Conservation (phyloP, 2,113 vertebrate genomes). For the Sardina pilchardus region DNA sequence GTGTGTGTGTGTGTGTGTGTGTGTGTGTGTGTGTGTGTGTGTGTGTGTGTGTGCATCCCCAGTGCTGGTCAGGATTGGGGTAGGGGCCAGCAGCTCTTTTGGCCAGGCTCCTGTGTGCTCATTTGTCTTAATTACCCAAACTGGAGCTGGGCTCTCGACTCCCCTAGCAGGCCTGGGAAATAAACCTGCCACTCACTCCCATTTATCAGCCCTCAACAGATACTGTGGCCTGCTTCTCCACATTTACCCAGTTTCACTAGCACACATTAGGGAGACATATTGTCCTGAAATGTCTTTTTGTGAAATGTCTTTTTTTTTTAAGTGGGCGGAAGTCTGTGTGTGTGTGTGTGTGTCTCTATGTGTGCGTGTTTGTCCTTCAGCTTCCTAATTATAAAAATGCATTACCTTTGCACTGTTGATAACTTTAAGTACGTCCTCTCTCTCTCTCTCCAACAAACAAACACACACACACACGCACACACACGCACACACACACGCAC, state of each 20-base stretch:
- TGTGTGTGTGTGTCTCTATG: background rate
- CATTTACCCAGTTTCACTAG: background rate
- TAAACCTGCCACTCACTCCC: background rate
- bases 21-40: background rate
- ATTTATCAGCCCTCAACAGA: background rate
- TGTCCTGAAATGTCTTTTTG: background rate
- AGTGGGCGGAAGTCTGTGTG: background rate
- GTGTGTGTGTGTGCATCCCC: background rate
- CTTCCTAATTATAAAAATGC: background rate
- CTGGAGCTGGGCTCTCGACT: constrained; percentile 9
- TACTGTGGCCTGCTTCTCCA: background rate
- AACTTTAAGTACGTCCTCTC: too few species aligned
- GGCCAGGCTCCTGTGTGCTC: constrained; percentile 37
- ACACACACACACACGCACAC: background rate
- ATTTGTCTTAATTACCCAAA: constrained; percentile 48
- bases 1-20: background rate
- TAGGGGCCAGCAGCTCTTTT: constrained; percentile 44
- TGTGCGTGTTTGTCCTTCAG: background rate
- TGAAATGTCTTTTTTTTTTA: background rate
- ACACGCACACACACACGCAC: background rate
- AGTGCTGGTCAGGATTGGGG: background rate
- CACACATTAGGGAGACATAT: constrained; percentile 17
- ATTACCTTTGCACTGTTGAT: background rate
- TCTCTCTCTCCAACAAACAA: background rate
- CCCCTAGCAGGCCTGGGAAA: constrained; percentile 6